Base-by-base conservation (phyloP, 2,888 invertebrate genomes). In the Caradrina clavipalpis region DNA sequence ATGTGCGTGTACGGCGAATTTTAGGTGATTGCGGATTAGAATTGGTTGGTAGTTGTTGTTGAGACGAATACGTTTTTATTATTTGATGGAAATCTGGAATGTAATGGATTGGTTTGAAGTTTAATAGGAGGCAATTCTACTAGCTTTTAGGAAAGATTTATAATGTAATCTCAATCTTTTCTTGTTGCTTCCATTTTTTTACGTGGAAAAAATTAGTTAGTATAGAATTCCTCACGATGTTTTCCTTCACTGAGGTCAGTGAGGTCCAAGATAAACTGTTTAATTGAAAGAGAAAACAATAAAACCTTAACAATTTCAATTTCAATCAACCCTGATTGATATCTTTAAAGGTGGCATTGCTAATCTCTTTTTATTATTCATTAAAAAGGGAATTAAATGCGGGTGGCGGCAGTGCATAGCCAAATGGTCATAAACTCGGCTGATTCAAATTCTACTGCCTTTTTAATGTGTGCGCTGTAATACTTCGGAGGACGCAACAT, bases 351-450 rank as follows among this genome's bases (percentile, higher is more conserved):
- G 64, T 64, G 55, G 58, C 60, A 55, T 61, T 19, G 39, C 73
- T 72, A 82, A 86, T 82, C 69, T 78, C 68, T 64, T 82, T 88
- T 89, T 86, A 89, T 83, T 77, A 77, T 78, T 85, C 84, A 88
- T 88, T 87, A 84, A 87, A 86, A 80, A 68, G 55, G 17, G 54
- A 80, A 80, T 82, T 80, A 80, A 84, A 60, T 69, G 61, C 69
- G 64, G 64, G 59, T 17, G 50, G 67, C 66, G 74, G 69, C 67
- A 73, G 76, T 81, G 82, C 86, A 86, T 85, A 78, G 81, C 79
- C 71, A 85, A 83, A 80, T 75, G 73, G 67, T 73, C 71, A 83
- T 88, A 87, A 89, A 82, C 65, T 62, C 57, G 21, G 61, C 73
- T 71, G 64, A 80, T 84, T 82, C 58, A 68, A 73, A 83, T 82